A percentile compares a stretch with the other conserved stretches of the same genome.
Conservation (phyloP, 2,113 vertebrate genomes). For the Nothoprocta perdicaria region DNA sequence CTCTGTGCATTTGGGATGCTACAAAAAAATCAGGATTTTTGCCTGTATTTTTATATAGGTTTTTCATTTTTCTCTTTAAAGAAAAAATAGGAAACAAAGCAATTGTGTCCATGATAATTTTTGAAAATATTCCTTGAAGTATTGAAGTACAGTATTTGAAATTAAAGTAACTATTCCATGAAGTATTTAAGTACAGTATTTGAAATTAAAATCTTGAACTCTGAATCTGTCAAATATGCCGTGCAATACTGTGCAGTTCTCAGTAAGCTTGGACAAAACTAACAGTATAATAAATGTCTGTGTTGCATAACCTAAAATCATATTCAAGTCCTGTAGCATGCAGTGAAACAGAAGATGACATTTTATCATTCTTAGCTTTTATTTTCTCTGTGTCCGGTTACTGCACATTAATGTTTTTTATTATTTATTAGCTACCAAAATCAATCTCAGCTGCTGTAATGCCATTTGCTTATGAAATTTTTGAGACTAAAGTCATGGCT, state of each 20-base stretch:
- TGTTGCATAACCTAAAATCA: not conserved
- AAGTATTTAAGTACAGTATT: not conserved
- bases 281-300: slow-evolving; percentile 1
- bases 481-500: not conserved
- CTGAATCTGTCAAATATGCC: not conserved
- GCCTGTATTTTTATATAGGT: not conserved
- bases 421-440: not conserved
- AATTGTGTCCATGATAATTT: not conserved
- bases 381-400: not conserved
- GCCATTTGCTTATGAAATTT: not conserved
- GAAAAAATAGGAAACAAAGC: not conserved
- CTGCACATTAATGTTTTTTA: not conserved
- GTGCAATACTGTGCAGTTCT: not conserved
- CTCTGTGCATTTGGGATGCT: not conserved
- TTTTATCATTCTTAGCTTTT: not conserved
- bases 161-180: not conserved
- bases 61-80: not conserved
- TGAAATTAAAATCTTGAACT: not conserved
- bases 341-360: not conserved
- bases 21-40: not conserved
- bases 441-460: not conserved
- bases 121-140: not conserved
- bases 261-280: not conserved
- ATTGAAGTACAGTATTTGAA: not conserved
- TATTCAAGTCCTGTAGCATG: not conserved